A percentile compares a stretch with the other conserved stretches of the same genome.
Conservation (phyloP, 1,140 invertebrate species). For the Ceratina calcarata region DNA sequence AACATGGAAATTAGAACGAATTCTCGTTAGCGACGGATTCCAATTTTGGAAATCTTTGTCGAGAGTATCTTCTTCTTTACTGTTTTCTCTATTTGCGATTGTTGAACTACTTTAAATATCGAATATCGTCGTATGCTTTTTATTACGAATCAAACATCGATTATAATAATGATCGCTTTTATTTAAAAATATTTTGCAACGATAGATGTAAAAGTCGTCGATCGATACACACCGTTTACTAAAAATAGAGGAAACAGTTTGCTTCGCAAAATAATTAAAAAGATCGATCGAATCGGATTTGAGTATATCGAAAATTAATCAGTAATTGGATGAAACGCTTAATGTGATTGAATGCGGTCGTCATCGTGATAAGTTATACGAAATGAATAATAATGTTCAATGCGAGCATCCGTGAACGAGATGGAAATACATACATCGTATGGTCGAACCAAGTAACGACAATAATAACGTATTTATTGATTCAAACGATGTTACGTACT, state of each 20-base stretch:
- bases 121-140: background rate
- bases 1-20: background rate
- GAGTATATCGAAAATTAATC: background rate
- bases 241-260: slow-evolving; percentile 20
- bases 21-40: background rate
- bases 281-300: slow-evolving; percentile 1
- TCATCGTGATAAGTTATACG: slow-evolving; percentile 1
- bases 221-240: background rate
- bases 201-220: slow-evolving; percentile 9
- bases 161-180: slow-evolving; percentile 4
- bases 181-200: slow-evolving; percentile 25
- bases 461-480: slow-evolving; percentile 28
- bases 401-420: background rate
- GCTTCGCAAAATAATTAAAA: background rate
- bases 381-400: slow-evolving; percentile 20
- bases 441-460: slow-evolving; percentile 31
- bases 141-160: slow-evolving; percentile 16
- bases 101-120: background rate
- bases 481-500: background rate
- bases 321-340: slow-evolving; percentile 33
- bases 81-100: background rate
- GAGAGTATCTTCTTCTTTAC: background rate
- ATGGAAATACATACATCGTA: slow-evolving; percentile 24
- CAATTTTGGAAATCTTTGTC: slow-evolving; percentile 10
- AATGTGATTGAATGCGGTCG: slow-evolving; percentile 24